A percentile compares a stretch with the other conserved stretches of the same genome.
Conservation (phyloP, 1,140 invertebrate species). For the Bicyclus anynana region DNA sequence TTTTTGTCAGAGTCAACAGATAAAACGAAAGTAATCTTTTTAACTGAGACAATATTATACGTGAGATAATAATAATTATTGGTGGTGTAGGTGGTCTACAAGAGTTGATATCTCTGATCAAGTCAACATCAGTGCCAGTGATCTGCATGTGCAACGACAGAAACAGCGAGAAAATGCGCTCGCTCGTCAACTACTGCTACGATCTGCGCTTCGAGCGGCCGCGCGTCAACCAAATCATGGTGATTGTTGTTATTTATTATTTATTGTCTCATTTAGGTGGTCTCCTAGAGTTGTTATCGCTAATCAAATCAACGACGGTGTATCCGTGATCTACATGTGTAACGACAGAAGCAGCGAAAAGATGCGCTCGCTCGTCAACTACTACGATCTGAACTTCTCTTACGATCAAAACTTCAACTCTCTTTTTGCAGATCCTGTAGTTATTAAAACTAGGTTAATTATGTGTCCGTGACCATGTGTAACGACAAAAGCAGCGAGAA, state of each 20-base stretch:
- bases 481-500: conserved; percentile 97
- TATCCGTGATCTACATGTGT: conserved; percentile 99
- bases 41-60: too few species aligned
- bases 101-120: conserved; percentile 96
- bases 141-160: conserved; percentile 99
- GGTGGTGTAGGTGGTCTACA: conserved; percentile 90
- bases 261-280: conserved; percentile 82
- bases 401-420: conserved; percentile 92
- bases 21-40: too few species aligned
- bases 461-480: conserved; percentile 98
- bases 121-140: conserved; percentile 92
- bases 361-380: conserved; percentile 94
- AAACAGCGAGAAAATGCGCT: conserved; percentile 95
- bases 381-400: too few species aligned
- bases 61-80: too few species aligned
- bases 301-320: conserved; percentile 94
- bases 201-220: conserved; percentile 93
- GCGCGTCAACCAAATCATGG: conserved; percentile 93
- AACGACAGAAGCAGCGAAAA: conserved; percentile 97
- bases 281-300: conserved; percentile 93
- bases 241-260: conserved; percentile 44
- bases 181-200: conserved; percentile 95
- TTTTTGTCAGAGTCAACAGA: too few species aligned
- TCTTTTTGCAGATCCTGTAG: conserved; percentile 93
- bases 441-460: conserved; percentile 95